These are phyloP conservation scores for Macrosoma leucophasiata DNA, from an alignment of 2,888 invertebrate species.

Conservation along the genomic window DNA sequence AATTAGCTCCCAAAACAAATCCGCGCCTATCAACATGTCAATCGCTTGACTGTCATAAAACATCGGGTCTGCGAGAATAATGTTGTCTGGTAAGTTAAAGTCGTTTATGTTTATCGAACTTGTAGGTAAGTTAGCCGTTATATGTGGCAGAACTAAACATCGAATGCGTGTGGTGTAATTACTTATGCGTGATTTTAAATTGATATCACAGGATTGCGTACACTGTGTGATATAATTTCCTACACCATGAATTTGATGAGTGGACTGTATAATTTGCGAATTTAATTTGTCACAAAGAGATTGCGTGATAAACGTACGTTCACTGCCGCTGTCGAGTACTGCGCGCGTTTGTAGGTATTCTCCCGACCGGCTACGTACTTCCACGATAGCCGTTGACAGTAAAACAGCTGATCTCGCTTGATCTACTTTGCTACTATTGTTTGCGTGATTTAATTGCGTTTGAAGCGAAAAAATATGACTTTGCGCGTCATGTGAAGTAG, in stretches of 20 bases:
- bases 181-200: constrained; percentile 14
- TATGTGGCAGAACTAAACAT: constrained; percentile 17
- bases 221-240: constrained; percentile 18
- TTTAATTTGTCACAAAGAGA: constrained; percentile 19
- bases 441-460: too few relatives aligned
- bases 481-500: too few relatives aligned
- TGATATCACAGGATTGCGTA: constrained; percentile 19
- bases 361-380: constrained; percentile 7
- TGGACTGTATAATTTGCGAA: constrained; percentile 25
- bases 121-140: constrained; percentile 3
- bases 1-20: constrained; percentile 25
- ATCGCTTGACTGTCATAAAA: constrained; percentile 10
- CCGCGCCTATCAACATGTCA: constrained; percentile 22
- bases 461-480: too few relatives aligned
- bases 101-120: neutral
- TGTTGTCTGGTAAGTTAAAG: constrained; percentile 10
- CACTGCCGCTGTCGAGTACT: constrained; percentile 25
- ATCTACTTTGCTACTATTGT: constrained; percentile 3
- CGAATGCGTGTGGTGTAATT: constrained; percentile 11
- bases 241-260: constrained; percentile 20
- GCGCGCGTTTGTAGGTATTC: constrained; percentile 9
- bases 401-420: constrained; percentile 13
- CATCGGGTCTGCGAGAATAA: constrained; percentile 16
- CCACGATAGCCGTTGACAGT: constrained; percentile 22
- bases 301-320: constrained; percentile 21